Evolutionary conservation across 2,113 vertebrate genomes (phyloP).

Genomic region (Semnopithecus entellus): DNA sequence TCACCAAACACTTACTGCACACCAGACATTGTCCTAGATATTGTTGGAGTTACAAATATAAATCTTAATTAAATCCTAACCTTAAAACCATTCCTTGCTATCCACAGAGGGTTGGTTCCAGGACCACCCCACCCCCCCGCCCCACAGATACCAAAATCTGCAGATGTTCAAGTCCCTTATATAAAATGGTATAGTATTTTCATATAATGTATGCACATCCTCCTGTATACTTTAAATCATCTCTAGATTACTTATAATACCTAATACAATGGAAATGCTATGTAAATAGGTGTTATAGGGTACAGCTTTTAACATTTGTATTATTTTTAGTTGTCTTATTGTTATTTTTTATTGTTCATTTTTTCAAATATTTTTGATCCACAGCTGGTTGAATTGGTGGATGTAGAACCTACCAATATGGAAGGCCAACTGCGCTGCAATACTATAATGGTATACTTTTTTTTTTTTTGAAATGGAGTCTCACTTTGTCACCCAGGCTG

Average conservation of each 20-base stretch:
- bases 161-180: neutral
- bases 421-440: neutral
- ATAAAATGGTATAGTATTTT: neutral
- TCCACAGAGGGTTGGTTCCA: neutral
- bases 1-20: neutral
- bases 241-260: neutral
- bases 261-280: neutral
- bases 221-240: neutral
- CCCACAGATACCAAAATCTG: neutral
- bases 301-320: neutral
- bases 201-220: neutral
- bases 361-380: neutral
- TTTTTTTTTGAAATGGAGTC: too few species aligned
- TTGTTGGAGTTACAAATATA: neutral
- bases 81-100: neutral
- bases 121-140: neutral
- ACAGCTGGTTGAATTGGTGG: neutral
- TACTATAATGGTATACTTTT: neutral
- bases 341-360: neutral
- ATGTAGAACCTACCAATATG: neutral
- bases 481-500: too few species aligned
- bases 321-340: neutral
- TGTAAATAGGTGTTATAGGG: neutral
- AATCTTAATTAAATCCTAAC: neutral
- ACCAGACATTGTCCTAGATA: neutral